Conservation (phyloP, 2,113 vertebrate genomes). For the Proteles cristata region DNA sequence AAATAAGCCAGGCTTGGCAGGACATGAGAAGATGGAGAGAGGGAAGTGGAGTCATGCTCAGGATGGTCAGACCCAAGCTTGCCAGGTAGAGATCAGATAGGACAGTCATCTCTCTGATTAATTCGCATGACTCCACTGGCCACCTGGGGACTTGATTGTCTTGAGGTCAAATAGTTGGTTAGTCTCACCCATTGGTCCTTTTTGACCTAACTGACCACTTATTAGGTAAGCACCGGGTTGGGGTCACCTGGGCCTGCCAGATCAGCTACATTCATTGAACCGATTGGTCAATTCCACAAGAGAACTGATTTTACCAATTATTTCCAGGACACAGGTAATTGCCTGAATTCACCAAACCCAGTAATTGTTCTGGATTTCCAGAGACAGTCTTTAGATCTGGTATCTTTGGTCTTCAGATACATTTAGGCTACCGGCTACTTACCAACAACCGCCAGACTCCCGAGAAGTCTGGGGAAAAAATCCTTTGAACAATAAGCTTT, state of each 20-base stretch:
- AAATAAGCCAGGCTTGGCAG: neutral
- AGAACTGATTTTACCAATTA: neutral
- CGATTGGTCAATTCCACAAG: neutral
- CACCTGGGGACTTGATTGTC: neutral
- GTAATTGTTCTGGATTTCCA: neutral
- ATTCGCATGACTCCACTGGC: neutral
- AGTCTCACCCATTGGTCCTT: neutral
- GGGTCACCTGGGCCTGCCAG: neutral
- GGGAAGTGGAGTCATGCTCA: neutral
- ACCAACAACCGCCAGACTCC: neutral
- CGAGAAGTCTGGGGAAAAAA: neutral
- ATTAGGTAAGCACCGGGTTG: neutral
- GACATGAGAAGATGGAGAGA: neutral
- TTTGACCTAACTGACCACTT: neutral
- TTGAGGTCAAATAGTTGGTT: neutral
- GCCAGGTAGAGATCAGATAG: neutral
- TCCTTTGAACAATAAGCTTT: neutral
- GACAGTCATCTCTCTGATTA: neutral
- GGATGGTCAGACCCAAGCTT: neutral
- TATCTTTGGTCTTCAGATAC: neutral
- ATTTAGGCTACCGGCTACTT: neutral
- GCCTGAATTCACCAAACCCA: neutral
- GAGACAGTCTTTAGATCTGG: neutral
- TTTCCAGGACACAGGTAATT: neutral
- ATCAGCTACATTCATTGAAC: neutral